Percentiles rank a stretch among this genome's conserved stretches.
Conservation (phyloP, 2,888 invertebrate species). For the Busseola fusca region DNA sequence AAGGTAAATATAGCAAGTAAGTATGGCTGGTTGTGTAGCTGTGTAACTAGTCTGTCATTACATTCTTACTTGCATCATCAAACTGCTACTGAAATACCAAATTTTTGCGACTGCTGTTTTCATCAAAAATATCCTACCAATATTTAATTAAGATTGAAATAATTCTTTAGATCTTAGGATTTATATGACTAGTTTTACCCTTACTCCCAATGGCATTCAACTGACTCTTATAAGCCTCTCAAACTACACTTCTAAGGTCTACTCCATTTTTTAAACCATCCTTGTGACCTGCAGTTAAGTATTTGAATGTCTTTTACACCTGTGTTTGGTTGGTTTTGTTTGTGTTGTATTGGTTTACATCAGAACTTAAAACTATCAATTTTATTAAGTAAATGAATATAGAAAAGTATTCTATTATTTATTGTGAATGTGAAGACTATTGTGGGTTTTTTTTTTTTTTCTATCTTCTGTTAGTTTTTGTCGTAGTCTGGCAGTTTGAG, state of each 20-base stretch:
- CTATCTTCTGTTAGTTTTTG: no score
- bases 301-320: no score
- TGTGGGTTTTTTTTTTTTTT: no score
- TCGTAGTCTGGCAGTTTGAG: no score
- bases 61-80: conserved; percentile 10
- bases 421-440: no score
- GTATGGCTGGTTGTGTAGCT: background rate
- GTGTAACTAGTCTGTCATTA: background rate
- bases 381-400: no score
- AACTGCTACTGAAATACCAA: background rate
- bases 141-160: conserved; percentile 29
- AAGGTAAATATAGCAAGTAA: background rate
- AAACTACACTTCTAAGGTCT: background rate
- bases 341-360: no score
- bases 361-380: no score
- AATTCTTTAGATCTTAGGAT: background rate
- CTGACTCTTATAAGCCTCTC: background rate
- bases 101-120: background rate
- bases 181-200: background rate
- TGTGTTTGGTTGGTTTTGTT: no score
- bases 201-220: background rate
- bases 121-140: background rate
- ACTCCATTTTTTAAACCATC: background rate
- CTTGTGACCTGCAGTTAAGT: background rate
- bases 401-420: no score